Percentiles rank a stretch among this genome's conserved stretches.
Conservation (phyloP, 2,797 vertebrate genomes). For the Gallirallus australis region DNA sequence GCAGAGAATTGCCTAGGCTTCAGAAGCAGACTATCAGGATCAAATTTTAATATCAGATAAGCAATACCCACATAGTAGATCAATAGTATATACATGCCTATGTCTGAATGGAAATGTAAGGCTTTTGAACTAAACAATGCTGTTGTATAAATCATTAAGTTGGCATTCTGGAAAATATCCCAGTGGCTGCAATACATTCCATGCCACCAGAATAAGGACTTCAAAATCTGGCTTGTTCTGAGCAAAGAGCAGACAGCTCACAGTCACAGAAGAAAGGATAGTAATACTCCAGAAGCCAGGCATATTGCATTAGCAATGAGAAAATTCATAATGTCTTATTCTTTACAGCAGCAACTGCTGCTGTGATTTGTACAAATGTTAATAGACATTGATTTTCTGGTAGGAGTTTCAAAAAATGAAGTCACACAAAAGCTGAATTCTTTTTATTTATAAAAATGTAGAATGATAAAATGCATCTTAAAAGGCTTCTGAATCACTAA, state of each 20-base stretch:
- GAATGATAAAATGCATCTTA: conserved; percentile 48
- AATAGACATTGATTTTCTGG: conserved; percentile 44
- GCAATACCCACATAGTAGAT: not conserved
- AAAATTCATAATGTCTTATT: conserved; percentile 50
- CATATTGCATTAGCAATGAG: conserved; percentile 36
- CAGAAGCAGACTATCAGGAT: not conserved
- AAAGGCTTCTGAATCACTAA: conserved; percentile 24
- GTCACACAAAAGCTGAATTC: conserved; percentile 49
- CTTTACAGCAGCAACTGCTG: not conserved
- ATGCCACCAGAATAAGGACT: not conserved
- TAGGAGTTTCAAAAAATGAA: conserved; percentile 46
- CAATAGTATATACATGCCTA: not conserved
- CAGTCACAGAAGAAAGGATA: not conserved
- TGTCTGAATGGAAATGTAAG: not conserved
- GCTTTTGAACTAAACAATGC: not conserved
- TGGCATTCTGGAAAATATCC: not conserved
- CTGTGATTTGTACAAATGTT: conserved; percentile 4
- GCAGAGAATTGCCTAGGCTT: not conserved
- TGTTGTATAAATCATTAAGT: not conserved
- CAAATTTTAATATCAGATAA: not conserved
- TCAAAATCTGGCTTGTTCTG: conserved; percentile 5
- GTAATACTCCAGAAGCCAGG: conserved; percentile 9
- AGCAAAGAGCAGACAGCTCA: not conserved
- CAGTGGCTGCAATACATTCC: not conserved
- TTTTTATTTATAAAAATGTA: conserved; percentile 53